Percentiles rank a stretch among this genome's conserved stretches.
These are phyloP conservation scores for Hydrochoerus hydrochaeris DNA, from an alignment of 2,113 vertebrate genomes.

Conservation along the genomic window DNA sequence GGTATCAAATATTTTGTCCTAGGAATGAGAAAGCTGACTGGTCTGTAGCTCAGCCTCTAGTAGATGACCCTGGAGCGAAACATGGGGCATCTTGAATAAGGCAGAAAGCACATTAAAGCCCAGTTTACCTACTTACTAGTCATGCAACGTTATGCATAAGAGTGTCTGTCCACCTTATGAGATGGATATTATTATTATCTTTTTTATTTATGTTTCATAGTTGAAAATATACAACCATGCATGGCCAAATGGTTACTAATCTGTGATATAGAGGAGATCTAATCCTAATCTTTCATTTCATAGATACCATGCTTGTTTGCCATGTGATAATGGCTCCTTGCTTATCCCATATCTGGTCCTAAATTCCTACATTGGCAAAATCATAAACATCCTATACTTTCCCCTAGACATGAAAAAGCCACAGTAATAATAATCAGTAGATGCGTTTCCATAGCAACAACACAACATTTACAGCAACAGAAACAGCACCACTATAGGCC, in stretches of 20 bases:
- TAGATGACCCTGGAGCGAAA: neutral
- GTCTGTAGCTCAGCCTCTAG: neutral
- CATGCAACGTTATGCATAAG: neutral
- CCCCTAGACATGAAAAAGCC: neutral
- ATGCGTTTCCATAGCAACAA: neutral
- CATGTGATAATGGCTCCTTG: rapidly evolving
- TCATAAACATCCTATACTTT: neutral
- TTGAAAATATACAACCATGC: neutral
- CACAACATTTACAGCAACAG: neutral
- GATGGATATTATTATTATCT: neutral
- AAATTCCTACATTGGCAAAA: neutral
- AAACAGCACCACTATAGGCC: neutral
- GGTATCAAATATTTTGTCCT: neutral
- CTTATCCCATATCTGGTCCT: neutral
- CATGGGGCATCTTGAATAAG: neutral
- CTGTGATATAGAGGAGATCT: neutral
- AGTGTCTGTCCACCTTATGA: neutral
- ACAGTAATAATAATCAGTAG: neutral
- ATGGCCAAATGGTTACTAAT: neutral
- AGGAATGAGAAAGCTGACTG: neutral
- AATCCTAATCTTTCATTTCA: neutral
- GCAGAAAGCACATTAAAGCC: neutral
- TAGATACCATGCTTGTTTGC: rapidly evolving
- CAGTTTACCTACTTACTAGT: neutral
- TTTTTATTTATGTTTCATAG: neutral